Percentiles rank a stretch among this genome's conserved stretches.
Conservation (phyloP, 2,797 vertebrate genomes). For the Setipinna tenuifilis region DNA sequence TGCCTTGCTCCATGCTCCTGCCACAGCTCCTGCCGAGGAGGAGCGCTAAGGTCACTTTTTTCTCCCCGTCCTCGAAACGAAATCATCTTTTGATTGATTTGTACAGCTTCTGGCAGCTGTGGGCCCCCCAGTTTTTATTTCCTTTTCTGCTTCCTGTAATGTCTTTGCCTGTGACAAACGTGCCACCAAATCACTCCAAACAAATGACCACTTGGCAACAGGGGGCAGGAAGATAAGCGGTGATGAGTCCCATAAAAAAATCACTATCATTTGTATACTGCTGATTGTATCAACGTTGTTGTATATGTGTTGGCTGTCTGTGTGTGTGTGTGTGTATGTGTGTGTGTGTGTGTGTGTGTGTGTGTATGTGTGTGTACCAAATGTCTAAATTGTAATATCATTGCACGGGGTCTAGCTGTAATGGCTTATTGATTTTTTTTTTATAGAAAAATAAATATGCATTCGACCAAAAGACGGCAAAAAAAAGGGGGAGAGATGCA, state of each 20-base stretch:
- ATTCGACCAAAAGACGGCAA: background rate
- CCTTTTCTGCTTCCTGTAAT: conserved; percentile 2
- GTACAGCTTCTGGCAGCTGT: background rate
- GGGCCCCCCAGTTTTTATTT: background rate
- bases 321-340: background rate
- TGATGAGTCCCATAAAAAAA: background rate
- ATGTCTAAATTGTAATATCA: conserved; percentile 8
- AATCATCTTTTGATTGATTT: background rate
- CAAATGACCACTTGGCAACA: background rate
- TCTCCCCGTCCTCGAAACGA: background rate
- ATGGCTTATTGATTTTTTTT: conserved; percentile 50
- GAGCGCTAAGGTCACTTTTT: background rate
- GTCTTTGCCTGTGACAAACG: background rate
- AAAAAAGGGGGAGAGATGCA: background rate
- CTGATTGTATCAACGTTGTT: background rate
- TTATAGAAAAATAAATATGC: conserved; percentile 45
- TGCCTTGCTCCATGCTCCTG: background rate
- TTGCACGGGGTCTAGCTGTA: conserved; percentile 10
- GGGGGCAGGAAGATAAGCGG: background rate
- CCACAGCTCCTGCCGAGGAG: background rate
- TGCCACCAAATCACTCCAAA: background rate
- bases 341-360: background rate
- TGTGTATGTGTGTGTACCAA: background rate
- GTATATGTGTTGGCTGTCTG: background rate
- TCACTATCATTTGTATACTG: background rate